Percentiles rank a stretch among this genome's conserved stretches.
phyloP scores from a whole-genome alignment of 2,888 invertebrate genomes.

The Hydrotaea diabolus region DNA sequence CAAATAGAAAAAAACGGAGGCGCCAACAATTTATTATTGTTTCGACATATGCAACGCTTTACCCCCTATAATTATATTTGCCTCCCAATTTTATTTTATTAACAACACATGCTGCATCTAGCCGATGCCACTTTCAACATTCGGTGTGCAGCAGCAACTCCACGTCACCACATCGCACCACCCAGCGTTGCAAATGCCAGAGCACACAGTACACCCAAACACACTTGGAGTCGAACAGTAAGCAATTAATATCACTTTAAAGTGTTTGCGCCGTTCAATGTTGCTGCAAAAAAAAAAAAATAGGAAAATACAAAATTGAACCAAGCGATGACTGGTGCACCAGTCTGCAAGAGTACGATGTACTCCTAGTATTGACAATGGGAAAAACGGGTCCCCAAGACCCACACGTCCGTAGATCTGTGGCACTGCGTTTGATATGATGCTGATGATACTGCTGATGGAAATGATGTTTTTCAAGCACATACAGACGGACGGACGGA shows the following conservation, averaged over 20 bases:
- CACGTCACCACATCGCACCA: background rate
- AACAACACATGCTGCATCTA: conserved; percentile 56
- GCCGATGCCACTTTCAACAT: background rate
- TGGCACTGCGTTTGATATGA: background rate
- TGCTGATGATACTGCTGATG: conserved; percentile 19
- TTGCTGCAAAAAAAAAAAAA: background rate
- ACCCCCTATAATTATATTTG: conserved; percentile 56
- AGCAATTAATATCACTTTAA: conserved; percentile 64
- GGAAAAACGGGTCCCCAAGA: conserved; percentile 5
- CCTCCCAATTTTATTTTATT: conserved; percentile 62
- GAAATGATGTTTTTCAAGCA: conserved; percentile 21
- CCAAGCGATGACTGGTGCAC: conserved; percentile 3
- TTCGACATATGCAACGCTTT: conserved; percentile 57
- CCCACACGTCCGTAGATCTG: conserved; percentile 1
- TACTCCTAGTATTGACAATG: background rate
- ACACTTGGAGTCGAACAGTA: conserved; percentile 57
- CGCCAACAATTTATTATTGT: conserved; percentile 64
- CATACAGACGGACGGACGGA: background rate
- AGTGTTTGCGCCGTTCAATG: conserved; percentile 47
- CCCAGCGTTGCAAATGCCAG: conserved; percentile 32
- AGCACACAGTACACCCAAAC: conserved; percentile 39
- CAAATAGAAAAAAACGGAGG: conserved; percentile 49
- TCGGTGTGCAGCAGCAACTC: background rate
- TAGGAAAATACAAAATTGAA: background rate
- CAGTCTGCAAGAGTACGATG: background rate